These are phyloP conservation scores for Dryobota labecula DNA, from an alignment of 2,888 invertebrate species.

Conservation along the genomic window DNA sequence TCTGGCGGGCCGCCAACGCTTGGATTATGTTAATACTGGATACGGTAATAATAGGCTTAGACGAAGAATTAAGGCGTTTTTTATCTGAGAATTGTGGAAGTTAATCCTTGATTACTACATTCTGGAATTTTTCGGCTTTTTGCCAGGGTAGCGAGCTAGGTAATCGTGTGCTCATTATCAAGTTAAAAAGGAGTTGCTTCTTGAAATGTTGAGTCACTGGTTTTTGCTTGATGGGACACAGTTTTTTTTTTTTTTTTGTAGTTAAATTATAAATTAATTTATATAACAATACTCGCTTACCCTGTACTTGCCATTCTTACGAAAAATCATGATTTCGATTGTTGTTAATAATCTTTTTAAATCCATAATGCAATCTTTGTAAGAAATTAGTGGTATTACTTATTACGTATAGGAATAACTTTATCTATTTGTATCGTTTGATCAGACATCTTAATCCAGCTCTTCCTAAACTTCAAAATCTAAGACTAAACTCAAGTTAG, in stretches of 20 bases:
- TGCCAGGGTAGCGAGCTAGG: conserved; percentile 26
- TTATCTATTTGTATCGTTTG: neutral
- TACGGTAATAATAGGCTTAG: conserved; percentile 61
- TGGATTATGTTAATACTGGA: conserved; percentile 60
- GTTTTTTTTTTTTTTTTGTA: neutral
- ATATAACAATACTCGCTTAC: too few relatives aligned
- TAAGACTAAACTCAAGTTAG: conserved; percentile 55
- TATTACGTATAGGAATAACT: neutral
- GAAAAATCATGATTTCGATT: neutral
- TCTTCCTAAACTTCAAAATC: conserved; percentile 49
- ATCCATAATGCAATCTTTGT: neutral
- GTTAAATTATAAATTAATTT: too few relatives aligned
- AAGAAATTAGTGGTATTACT: neutral
- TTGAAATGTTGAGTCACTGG: conserved; percentile 6
- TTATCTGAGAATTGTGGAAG: conserved; percentile 38
- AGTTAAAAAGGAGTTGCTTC: conserved; percentile 23
- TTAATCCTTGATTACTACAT: conserved; percentile 60
- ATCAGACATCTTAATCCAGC: conserved; percentile 10
- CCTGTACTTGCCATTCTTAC: too few relatives aligned
- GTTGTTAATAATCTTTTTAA: neutral
- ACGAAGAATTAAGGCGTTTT: conserved; percentile 47
- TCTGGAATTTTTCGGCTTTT: conserved; percentile 31
- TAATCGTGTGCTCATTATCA: conserved; percentile 41
- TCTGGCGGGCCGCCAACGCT: conserved; percentile 74
- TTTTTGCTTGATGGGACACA: neutral